Conservation (phyloP, 2,888 invertebrate genomes). For the Mechanitis mazaeus region DNA sequence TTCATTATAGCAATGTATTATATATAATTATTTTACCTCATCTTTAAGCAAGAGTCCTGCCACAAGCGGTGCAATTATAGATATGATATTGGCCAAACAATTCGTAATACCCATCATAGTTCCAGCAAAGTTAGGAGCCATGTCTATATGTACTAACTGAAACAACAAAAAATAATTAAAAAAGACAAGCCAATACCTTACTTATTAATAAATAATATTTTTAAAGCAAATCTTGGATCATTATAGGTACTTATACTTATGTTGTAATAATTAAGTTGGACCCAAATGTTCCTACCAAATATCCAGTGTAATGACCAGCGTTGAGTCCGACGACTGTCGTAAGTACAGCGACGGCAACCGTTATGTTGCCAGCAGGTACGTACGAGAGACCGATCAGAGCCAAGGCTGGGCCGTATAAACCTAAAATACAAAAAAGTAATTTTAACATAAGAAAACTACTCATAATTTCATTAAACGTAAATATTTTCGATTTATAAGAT, state of each 20-base stretch:
- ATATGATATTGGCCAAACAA: conserved; percentile 82
- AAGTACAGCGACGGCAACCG: conserved; percentile 78
- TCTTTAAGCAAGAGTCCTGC: conserved; percentile 82
- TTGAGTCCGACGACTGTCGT: conserved; percentile 84
- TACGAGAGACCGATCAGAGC: conserved; percentile 79
- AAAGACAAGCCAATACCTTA: no score
- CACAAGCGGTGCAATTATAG: conserved; percentile 84
- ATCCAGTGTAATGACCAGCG: conserved; percentile 83
- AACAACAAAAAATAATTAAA: conserved; percentile 43
- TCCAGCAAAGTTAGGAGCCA: conserved; percentile 89
- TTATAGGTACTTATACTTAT: no score
- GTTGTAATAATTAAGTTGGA: no score
- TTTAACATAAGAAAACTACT: neutral
- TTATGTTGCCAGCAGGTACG: conserved; percentile 63
- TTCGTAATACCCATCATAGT: conserved; percentile 90
- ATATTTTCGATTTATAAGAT: no score
- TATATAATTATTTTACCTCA: conserved; percentile 39
- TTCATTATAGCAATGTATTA: neutral
- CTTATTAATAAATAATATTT: no score
- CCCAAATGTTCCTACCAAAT: conserved; percentile 59
- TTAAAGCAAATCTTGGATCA: no score
- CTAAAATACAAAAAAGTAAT: conserved; percentile 41
- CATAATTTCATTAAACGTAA: no score
- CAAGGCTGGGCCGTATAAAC: conserved; percentile 80
- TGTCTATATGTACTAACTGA: conserved; percentile 86